These are phyloP conservation scores for Pangasianodon gigas DNA, from an alignment of 2,113 vertebrate genomes.

Conservation along the genomic window DNA sequence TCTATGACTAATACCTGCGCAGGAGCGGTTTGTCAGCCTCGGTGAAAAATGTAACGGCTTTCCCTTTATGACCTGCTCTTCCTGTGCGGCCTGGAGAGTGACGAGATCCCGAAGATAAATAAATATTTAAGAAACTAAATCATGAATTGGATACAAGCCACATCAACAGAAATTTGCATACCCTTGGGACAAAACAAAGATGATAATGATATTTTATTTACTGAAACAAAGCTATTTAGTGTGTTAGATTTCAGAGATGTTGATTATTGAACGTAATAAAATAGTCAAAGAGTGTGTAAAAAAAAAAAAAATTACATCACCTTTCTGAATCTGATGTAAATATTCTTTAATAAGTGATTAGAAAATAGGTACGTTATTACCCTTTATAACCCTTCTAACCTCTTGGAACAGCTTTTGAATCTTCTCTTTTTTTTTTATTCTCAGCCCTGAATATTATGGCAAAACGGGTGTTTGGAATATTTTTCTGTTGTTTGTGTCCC, in stretches of 20 bases:
- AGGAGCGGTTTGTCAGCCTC: conserved; percentile 94
- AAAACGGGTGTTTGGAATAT: not conserved
- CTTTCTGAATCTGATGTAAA: not conserved
- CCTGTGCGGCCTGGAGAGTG: conserved; percentile 85
- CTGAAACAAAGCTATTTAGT: no score
- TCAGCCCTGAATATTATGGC: not conserved
- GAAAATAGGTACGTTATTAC: not conserved
- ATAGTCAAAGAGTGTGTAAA: not conserved
- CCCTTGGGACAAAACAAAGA: not conserved
- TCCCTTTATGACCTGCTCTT: conserved; percentile 89
- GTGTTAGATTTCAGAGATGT: no score
- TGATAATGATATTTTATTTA: no score
- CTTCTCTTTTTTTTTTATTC: not conserved
- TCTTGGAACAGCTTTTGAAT: not conserved
- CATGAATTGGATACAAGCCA: not conserved
- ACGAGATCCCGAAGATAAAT: not conserved
- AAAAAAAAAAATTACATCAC: no score
- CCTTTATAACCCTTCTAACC: not conserved
- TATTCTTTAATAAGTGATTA: not conserved
- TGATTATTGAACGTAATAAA: not conserved
- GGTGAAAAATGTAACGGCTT: conserved; percentile 94
- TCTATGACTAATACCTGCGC: conserved; percentile 77
- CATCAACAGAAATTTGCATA: not conserved
- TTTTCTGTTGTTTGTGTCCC: not conserved
- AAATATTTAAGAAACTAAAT: not conserved